Percentiles rank a stretch among this genome's conserved stretches.
Evolutionary conservation across 2,888 invertebrate genomes (phyloP).

Genomic region (Eledona agricola): DNA sequence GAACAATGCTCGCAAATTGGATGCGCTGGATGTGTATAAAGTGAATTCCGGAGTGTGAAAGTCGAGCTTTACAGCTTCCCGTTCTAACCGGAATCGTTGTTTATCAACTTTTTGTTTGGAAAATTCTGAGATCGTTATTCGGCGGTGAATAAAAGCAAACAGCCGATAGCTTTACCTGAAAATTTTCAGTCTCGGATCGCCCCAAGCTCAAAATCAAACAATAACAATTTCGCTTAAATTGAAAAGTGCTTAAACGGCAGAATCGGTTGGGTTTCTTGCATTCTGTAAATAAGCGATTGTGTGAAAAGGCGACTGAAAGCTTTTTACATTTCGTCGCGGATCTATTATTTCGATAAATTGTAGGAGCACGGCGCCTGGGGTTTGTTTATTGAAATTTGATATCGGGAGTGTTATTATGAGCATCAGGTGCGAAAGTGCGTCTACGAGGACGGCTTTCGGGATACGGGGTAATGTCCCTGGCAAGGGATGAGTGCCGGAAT

Average conservation of each 20-base stretch:
- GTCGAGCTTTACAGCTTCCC: background rate
- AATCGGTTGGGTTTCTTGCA: too few relatives aligned
- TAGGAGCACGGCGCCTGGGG: too few relatives aligned
- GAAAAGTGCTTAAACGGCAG: too few relatives aligned
- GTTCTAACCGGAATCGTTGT: background rate
- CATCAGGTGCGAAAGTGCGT: slow-evolving; percentile 30
- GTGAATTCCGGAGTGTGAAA: background rate
- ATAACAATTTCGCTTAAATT: slow-evolving; percentile 20
- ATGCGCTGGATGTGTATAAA: slow-evolving; percentile 1
- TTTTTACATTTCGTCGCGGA: too few relatives aligned
- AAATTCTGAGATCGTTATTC: background rate
- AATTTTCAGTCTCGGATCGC: slow-evolving; percentile 15
- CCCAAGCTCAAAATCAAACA: slow-evolving; percentile 7
- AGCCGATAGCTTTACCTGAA: slow-evolving; percentile 14
- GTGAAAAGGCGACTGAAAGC: too few relatives aligned
- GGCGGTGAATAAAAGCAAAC: slow-evolving; percentile 16
- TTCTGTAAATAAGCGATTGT: too few relatives aligned
- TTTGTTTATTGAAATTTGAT: slow-evolving; percentile 33
- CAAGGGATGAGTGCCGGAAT: slow-evolving; percentile 11
- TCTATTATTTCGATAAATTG: too few relatives aligned
- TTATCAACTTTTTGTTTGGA: background rate
- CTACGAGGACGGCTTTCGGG: slow-evolving; percentile 5
- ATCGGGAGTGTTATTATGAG: slow-evolving; percentile 17
- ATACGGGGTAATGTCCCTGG: slow-evolving; percentile 7
- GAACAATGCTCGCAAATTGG: slow-evolving; percentile 12